Conservation (phyloP, 2,113 vertebrate genomes). For the Neolamprologus ventralis region DNA sequence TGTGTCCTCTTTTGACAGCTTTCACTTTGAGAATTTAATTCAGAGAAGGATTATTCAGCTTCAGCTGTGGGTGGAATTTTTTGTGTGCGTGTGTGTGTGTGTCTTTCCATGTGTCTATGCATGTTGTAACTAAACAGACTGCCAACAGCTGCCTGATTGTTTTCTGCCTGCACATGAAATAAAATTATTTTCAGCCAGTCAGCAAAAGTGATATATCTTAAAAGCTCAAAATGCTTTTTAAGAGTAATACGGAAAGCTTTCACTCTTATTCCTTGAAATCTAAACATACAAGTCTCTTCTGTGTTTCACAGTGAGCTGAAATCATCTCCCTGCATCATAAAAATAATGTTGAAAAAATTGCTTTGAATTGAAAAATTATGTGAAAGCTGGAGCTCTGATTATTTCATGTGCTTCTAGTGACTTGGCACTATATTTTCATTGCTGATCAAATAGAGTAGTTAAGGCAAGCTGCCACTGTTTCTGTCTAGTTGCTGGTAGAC, state of each 20-base stretch:
- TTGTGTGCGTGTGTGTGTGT: background rate
- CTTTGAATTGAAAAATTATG: background rate
- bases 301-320: background rate
- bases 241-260: constrained; percentile 1
- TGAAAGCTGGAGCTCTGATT: background rate
- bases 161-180: constrained; percentile 61
- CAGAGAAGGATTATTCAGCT: constrained; percentile 10
- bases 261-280: constrained; percentile 3
- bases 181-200: constrained; percentile 56
- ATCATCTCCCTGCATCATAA: background rate
- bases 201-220: constrained; percentile 48
- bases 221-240: constrained; percentile 35
- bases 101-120: background rate
- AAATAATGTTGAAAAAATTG: background rate
- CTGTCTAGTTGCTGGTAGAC: background rate
- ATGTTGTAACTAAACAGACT: constrained; percentile 43
- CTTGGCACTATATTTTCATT: background rate
- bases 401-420: background rate
- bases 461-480: background rate
- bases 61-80: background rate
- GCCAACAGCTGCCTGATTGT: constrained; percentile 37
- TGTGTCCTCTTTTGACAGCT: constrained; percentile 31
- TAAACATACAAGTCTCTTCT: background rate
- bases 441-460: background rate
- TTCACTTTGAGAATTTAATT: constrained; percentile 29